Conservation (phyloP, 2,797 vertebrate species). For the Chaetodon trifasciatus region DNA sequence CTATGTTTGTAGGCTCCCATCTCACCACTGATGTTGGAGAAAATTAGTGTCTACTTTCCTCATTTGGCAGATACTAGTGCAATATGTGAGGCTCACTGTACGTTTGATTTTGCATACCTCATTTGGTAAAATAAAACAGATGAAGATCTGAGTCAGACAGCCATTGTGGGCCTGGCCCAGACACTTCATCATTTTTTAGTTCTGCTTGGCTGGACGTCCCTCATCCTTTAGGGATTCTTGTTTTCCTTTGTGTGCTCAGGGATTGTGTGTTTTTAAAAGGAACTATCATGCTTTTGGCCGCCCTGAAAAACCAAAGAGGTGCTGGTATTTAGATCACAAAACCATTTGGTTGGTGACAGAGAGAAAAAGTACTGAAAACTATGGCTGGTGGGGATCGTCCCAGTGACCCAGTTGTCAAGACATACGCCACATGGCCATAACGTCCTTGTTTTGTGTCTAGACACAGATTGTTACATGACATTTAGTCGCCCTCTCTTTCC, state of each 20-base stretch:
- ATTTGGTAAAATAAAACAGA: constrained; percentile 6
- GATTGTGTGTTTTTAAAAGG: constrained; percentile 37
- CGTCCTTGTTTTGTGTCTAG: constrained; percentile 9
- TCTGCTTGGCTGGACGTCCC: constrained; percentile 48
- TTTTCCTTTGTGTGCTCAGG: constrained; percentile 38
- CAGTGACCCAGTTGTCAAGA: constrained; percentile 45
- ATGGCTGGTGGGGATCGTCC: background rate
- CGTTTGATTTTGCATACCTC: constrained; percentile 1
- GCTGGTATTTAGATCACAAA: constrained; percentile 47
- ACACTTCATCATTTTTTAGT: constrained; percentile 36
- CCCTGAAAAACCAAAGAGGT: constrained; percentile 14
- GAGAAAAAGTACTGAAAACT: constrained; percentile 16
- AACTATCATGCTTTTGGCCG: constrained; percentile 36
- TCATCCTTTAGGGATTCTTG: constrained; percentile 41
- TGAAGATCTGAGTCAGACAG: constrained; percentile 32
- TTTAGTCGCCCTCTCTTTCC: background rate
- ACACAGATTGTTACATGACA: background rate
- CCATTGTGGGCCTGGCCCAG: constrained; percentile 21
- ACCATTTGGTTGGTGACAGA: constrained; percentile 27
- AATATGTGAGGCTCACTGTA: background rate
- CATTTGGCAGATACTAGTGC: background rate
- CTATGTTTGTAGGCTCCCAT: background rate
- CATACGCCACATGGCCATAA: constrained; percentile 1
- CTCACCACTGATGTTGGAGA: background rate
- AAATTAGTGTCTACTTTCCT: background rate